Base-by-base conservation (phyloP, 2,113 vertebrate species). In the Catharus bicknelli region DNA sequence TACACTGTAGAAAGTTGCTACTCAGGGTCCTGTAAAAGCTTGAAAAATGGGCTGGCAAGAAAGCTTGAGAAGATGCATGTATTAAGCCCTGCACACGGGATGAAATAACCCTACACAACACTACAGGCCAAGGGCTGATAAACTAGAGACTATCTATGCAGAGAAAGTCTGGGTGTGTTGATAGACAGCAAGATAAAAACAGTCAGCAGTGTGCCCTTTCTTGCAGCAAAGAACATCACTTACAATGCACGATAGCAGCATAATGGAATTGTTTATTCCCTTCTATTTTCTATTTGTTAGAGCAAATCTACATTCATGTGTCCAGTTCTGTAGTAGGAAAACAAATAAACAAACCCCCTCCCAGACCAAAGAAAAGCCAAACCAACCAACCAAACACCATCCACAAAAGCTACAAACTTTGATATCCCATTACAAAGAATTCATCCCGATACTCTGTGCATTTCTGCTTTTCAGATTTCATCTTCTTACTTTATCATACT, bases 311-410 rank as follows among this genome's bases (percentile, higher is more conserved):
- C 34, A 36, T 36, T 36, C 34, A 2, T 9, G 23, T 47, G 11
- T 25, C 29, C 54, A 29, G 16, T 53, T 67, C 26, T 53, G 19
- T 40, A 38, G 18, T 3, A 53, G 16, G 11, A 53, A 67, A 58
- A 43, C 16, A 47, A 40, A 40, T 40, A 59, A 73, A 43, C 14
- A 64, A 67, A 36, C 2, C 7, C 11, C 9, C 32, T 17, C 22
- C 11, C 26, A 68, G 27, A 45, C 18, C 27, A 61, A 68, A 29
- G 34, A 67, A 67, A 43, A 67, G 11, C 30, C 25, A 30, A 75
- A 42, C 4, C 10, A 48, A 40, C 2, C 12, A 47, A 67, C 5
- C 11, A 38, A 42, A 9, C 4, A 40, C 2, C 2, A 3, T 4
- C 6, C 23, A 12, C 13, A 68, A 62, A 4, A 88, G 34, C 34